A percentile compares a stretch with the other conserved stretches of the same genome.
Conservation (phyloP, 2,797 vertebrate species). For the Gallinago stenura region DNA sequence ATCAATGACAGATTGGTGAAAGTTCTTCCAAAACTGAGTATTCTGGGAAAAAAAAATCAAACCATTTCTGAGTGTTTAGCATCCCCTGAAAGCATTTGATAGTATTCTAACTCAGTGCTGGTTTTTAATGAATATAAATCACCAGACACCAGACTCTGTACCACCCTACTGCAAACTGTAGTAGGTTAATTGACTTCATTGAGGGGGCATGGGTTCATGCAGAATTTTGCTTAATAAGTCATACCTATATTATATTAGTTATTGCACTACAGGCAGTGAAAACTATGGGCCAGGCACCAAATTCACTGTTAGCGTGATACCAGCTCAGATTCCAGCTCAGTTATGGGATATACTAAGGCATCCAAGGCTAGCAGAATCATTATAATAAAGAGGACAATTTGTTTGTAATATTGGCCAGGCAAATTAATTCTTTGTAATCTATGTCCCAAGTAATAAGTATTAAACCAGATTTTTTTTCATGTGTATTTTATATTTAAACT, state of each 20-base stretch:
- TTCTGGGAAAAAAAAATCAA: not conserved
- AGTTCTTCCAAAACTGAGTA: not conserved
- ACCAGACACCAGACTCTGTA: not conserved
- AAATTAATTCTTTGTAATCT: not conserved
- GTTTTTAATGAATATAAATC: not conserved
- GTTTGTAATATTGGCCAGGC: not conserved
- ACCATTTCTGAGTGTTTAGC: not conserved
- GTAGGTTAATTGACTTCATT: not conserved
- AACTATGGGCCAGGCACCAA: not conserved
- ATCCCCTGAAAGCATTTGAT: not conserved
- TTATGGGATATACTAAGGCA: not conserved
- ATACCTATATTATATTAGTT: not conserved
- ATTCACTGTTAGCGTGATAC: not conserved
- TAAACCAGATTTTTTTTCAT: not conserved
- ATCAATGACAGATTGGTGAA: not conserved
- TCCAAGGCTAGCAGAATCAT: not conserved
- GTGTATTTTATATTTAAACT: not conserved
- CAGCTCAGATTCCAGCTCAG: not conserved
- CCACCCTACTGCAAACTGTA: not conserved
- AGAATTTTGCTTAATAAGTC: not conserved
- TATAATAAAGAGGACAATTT: not conserved
- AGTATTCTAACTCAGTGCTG: not conserved
- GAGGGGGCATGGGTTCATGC: not conserved
- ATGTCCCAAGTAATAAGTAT: not conserved
- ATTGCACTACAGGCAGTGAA: not conserved